Base-by-base conservation (phyloP, 92 coral and sea anemone species). In the Palythoa grandiflora region DNA sequence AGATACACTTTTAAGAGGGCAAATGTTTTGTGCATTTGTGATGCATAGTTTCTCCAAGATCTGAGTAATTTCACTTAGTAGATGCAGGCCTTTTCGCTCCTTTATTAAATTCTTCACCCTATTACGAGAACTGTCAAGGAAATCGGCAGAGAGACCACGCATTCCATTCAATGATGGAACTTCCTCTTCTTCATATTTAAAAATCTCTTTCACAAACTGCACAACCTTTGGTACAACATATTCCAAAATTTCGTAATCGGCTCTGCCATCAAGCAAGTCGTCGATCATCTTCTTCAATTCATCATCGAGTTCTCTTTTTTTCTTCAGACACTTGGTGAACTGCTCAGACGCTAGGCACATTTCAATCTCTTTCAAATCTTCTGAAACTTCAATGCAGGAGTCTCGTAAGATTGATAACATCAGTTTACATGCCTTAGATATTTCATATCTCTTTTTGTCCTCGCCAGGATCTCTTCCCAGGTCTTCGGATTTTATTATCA, bases 11-110 rank as follows among this genome's bases (percentile, higher is more conserved):
- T 19, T 71, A 21, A 55, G 50, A 5, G 35, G 15, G 19, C 68
- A 55, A 35, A 55, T n/a, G 5, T 13, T 55, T 40, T 15, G 71
- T 55, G 55, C 84, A 53, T 78, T 78, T 20, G 40, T 54, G 14
- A 36, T 17, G 52, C 84, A 78, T 0, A 78, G 71, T 37, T 78
- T 55, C 35, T 78, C 84, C 71, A 78, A 39, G 35, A 78, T 55
- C 71, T 55, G 35, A 53, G 71, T 55, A 39, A 78, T 38, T 78
- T 78, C 84, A 78, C 84, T 78, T 50, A 78, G 21, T 37, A 78
- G 15, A 8, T 71, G 21, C 40, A 38, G 68, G 38, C 52, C 35
- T 37, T 59, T 78, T 63, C 60, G 17, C 37, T 78, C 50, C 3
- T 16, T 71, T n/a, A 78, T 9, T 14, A 78, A 15, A 51, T 37